Conservation (phyloP, 2,888 invertebrate genomes). For the Pegoplata infirma region DNA sequence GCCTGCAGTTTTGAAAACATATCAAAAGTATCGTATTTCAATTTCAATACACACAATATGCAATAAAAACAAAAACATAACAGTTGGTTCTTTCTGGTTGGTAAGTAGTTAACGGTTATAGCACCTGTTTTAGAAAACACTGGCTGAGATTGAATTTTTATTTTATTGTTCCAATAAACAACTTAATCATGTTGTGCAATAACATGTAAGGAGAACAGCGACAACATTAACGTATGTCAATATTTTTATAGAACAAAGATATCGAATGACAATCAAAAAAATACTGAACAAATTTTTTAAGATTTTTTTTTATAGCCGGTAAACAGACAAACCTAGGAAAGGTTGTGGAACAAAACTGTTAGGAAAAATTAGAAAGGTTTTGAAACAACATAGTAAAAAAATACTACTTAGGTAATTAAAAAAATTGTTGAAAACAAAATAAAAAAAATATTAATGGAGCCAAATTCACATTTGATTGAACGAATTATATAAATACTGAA, state of each 20-base stretch:
- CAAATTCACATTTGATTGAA: too few species aligned
- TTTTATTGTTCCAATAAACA: slow-evolving; percentile 20
- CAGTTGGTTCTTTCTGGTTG: background rate
- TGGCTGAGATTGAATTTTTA: slow-evolving; percentile 39
- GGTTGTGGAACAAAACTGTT: too few species aligned
- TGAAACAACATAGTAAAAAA: too few species aligned
- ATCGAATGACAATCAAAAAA: background rate
- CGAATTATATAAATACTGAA: too few species aligned
- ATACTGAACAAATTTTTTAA: too few species aligned
- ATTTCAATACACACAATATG: too few species aligned
- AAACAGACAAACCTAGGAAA: too few species aligned
- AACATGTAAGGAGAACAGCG: background rate
- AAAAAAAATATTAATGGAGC: too few species aligned
- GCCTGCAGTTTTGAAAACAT: slow-evolving; percentile 26
- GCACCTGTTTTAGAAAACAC: slow-evolving; percentile 56
- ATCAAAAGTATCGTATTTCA: slow-evolving; percentile 42
- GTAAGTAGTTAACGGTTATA: slow-evolving; percentile 35
- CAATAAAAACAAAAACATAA: background rate
- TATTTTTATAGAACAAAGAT: slow-evolving; percentile 8
- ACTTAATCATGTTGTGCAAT: background rate
- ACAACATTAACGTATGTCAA: slow-evolving; percentile 34
- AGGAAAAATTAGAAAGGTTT: too few species aligned
- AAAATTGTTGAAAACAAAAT: too few species aligned
- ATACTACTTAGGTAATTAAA: too few species aligned
- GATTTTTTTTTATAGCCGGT: too few species aligned